phyloP scores from a whole-genome alignment of 2,113 vertebrate species.

The Arizona elegans region DNA sequence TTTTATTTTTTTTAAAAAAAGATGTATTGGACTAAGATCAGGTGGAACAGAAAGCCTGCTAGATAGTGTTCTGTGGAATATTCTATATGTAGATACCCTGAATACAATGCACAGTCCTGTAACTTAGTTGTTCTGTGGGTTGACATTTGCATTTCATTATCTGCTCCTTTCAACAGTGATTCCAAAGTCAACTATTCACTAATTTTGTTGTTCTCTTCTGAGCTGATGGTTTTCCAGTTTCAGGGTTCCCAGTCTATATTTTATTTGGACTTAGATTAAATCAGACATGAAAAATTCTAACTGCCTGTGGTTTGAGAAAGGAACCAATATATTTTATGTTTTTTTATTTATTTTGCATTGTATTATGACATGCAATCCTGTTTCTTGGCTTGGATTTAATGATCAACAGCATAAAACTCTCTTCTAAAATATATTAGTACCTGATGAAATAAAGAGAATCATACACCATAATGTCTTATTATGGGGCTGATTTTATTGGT shows the following conservation, averaged over 20 bases:
- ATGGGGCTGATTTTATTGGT: background rate
- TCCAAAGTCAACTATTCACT: background rate
- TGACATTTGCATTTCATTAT: background rate
- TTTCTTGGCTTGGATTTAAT: background rate
- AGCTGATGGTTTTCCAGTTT: background rate
- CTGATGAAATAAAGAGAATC: background rate
- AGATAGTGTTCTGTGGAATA: background rate
- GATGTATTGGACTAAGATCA: too few species aligned
- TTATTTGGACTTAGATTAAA: constrained; percentile 2
- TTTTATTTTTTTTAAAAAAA: too few species aligned
- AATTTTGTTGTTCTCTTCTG: background rate
- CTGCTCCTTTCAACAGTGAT: background rate
- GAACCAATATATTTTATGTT: background rate
- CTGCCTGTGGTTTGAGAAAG: background rate
- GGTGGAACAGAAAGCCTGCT: background rate
- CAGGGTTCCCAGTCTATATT: background rate
- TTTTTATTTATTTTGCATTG: background rate
- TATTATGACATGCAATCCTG: constrained; percentile 3
- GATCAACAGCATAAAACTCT: background rate
- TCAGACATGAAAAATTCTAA: background rate
- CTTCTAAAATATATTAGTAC: background rate
- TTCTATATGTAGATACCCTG: background rate
- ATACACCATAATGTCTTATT: background rate
- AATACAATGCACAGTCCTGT: background rate
- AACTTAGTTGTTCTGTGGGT: background rate